Evolutionary conservation across 2,797 vertebrate genomes (phyloP).

Genomic region (Chelidonichthys spinosus): DNA sequence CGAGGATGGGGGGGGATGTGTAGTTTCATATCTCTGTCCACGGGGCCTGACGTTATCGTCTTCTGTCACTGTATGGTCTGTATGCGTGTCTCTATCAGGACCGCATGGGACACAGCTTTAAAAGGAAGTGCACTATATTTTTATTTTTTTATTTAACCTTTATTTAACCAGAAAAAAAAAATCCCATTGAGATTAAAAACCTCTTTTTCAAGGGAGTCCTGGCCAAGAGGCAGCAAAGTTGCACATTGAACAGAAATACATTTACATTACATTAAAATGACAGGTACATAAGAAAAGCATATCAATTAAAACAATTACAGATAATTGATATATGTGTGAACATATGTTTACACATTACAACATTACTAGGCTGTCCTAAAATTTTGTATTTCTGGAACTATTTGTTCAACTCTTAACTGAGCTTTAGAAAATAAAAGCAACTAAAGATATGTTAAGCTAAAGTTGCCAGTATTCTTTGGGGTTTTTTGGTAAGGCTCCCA

Average conservation of each 20-base stretch:
- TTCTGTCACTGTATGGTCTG: neutral
- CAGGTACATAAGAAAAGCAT: too few relatives aligned
- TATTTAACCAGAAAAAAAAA: too few relatives aligned
- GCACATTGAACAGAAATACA: too few relatives aligned
- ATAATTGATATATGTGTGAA: too few relatives aligned
- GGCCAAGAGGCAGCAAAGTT: too few relatives aligned
- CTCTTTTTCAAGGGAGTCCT: too few relatives aligned
- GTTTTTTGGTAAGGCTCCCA: too few relatives aligned
- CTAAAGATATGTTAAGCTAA: neutral
- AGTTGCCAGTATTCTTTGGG: too few relatives aligned
- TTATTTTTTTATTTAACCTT: too few relatives aligned
- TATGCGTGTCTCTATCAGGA: neutral
- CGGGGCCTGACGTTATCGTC: neutral
- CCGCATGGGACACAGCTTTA: neutral
- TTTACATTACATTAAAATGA: too few relatives aligned
- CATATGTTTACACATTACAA: neutral
- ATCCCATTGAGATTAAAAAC: too few relatives aligned
- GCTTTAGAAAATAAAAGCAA: neutral
- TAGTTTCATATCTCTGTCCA: slow-evolving; percentile 12
- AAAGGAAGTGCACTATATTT: neutral
- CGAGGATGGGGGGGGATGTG: slow-evolving; percentile 8
- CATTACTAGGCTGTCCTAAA: neutral
- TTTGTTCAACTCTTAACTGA: neutral
- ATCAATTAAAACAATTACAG: too few relatives aligned
- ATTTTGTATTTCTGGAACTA: neutral